phyloP scores from a whole-genome alignment of 2,113 vertebrate species.

The Channa maculata region DNA sequence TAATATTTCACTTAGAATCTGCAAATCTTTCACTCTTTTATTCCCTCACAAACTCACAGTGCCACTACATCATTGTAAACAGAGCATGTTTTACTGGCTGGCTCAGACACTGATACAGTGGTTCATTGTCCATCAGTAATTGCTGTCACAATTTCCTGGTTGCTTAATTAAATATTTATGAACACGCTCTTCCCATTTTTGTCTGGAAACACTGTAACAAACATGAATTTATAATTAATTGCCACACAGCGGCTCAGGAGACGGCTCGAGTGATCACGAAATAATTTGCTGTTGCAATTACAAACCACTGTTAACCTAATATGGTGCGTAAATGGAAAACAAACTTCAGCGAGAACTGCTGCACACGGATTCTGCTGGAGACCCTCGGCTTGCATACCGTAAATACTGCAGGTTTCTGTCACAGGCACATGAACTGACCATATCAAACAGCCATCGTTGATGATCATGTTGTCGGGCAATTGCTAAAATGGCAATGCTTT shows the following conservation, averaged over 20 bases:
- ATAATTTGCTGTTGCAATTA: constrained; percentile 62
- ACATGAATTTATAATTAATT: constrained; percentile 69
- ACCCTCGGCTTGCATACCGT: background rate
- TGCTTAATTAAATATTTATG: constrained; percentile 69
- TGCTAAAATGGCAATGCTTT: constrained; percentile 22
- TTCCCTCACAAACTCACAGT: constrained; percentile 3
- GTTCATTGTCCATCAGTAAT: constrained; percentile 53
- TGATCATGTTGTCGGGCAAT: constrained; percentile 44
- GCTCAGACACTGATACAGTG: constrained; percentile 32
- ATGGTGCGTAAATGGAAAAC: constrained; percentile 17
- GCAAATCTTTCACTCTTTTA: background rate
- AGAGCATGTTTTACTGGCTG: constrained; percentile 14
- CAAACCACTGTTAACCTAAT: constrained; percentile 53
- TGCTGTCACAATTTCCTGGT: constrained; percentile 57
- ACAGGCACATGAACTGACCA: background rate
- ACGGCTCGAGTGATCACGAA: constrained; percentile 57
- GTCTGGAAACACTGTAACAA: constrained; percentile 66
- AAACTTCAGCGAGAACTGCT: constrained; percentile 5
- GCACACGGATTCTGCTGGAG: background rate
- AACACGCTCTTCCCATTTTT: constrained; percentile 40
- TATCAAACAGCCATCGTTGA: constrained; percentile 20
- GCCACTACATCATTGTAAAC: constrained; percentile 36
- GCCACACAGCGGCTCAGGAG: constrained; percentile 44
- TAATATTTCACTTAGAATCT: no score
- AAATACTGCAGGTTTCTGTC: background rate